Evolutionary conservation across 2,113 vertebrate genomes (phyloP), one percentile per base, ranked within the genome.

Genomic region (Haemorhous mexicanus): DNA sequence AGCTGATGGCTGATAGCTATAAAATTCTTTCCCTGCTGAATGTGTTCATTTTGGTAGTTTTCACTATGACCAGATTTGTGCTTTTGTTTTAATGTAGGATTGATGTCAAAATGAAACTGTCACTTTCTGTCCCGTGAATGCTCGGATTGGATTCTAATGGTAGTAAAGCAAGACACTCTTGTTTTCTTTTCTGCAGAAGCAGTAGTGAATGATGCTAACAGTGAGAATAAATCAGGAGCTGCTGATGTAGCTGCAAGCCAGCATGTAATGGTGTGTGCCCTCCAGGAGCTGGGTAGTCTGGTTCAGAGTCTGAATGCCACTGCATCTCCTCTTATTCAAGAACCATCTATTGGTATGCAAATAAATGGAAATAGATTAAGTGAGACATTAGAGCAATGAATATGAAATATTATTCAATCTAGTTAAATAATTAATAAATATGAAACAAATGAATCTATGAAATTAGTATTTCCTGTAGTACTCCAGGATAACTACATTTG

Each of bases 181-280:
- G 50, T 92, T 89, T 80, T 84, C 16, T 95, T 78, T 90, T 79
- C 92, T 97, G 28, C 97, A 99, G 99, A 99, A 97, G 98, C 99
- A 3, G 99, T 99, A 32, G 98, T 99, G 96, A 99, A 99, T 76
- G 99, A 99, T 89, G 97, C 99, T 43, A 99, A 98, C 58, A 98
- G 98, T 46, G 99, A 99, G 96, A 99, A 99, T 95, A 99, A 99
- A 89, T 98, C 98, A 0, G 99, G 99, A n/a, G 98, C 98, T 32
- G 98, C 99, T 4, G 99, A 99, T 66, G 98, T 99, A 16, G 99
- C 99, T 33, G 99, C 99, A 83, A 99, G 99, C 96, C 99, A 99
- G 96, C 99, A 99, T 2, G 99, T 99, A 47, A 99, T 99, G 99
- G 99, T 99, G 90, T 99, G 99, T 56, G 99, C 99, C 11, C 98